A percentile compares a stretch with the other conserved stretches of the same genome.
Evolutionary conservation across 2,797 vertebrate species (phyloP).

Genomic region (Sylvia borin): DNA sequence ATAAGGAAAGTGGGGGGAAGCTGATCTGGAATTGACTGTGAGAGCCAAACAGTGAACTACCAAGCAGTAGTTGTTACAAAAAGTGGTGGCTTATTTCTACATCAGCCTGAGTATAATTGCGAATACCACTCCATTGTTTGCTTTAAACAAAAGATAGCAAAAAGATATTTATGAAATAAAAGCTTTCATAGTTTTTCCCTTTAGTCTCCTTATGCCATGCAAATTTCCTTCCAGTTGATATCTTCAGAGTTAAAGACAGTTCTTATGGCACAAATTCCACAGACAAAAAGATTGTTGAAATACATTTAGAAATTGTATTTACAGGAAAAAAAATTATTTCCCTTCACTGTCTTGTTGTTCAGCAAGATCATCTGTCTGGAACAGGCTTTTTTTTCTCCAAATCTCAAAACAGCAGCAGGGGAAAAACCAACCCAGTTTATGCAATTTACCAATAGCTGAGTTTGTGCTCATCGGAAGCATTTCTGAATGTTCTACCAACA

Average conservation of each 20-base stretch:
- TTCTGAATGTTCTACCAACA: not conserved
- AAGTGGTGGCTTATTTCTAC: not conserved
- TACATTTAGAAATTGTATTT: not conserved
- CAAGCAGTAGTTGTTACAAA: not conserved
- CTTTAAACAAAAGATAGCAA: not conserved
- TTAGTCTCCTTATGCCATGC: not conserved
- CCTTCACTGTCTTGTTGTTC: not conserved
- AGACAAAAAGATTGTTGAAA: not conserved
- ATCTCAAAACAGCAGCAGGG: not conserved
- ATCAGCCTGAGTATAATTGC: no score
- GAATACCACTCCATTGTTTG: not conserved
- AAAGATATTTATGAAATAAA: not conserved
- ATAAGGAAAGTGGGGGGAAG: not conserved
- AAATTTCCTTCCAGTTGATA: not conserved
- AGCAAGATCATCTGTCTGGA: not conserved
- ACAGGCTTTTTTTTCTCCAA: not conserved
- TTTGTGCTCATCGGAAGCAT: not conserved
- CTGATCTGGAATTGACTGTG: not conserved
- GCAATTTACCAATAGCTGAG: not conserved
- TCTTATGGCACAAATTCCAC: not conserved
- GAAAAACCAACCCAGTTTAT: not conserved
- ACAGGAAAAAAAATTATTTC: not conserved
- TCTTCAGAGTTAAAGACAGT: not conserved
- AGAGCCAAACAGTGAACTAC: not conserved
- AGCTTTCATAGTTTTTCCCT: not conserved